Base-by-base conservation (phyloP, 2,797 vertebrate genomes). In the Characodon lateralis region DNA sequence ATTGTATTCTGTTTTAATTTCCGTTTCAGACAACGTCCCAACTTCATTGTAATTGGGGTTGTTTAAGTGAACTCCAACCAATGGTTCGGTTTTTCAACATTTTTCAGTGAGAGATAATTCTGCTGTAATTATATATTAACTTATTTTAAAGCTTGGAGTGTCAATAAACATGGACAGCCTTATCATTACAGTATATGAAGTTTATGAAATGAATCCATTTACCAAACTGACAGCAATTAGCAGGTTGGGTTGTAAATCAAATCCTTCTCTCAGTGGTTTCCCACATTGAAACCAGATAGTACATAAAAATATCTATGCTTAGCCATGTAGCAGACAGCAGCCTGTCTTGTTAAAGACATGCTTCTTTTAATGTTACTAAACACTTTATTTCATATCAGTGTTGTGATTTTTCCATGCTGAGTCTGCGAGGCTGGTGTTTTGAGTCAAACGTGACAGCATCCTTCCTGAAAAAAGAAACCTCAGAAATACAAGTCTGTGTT, bases 381-480 rank as follows among this genome's bases (percentile, higher is more conserved):
- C 2, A 68, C 65, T 56, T 43, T 22, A n/a, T 35, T 72, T 55
- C 50, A 72, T 24, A 22, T 39, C 3, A 12, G 12, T 72, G 70
- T 35, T 31, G 24, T 53, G 1, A 66, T 70, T 35, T 71, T 50
- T 26, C 13, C 6, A 8, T 0, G 10, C 48, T 3, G n/a, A 20
- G 14, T 43, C 1, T 41, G 31, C 12, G 26, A 77, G 9, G 51
- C 28, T 7, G 48, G 2, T 39, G 22, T 61, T 66, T 72, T 72
- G 46, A 72, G 22, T 63, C 58, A 78, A 51, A 72, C 22, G 20
- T 24, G 3, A 65, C 70, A 12, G 22, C 31, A 28, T 20, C 18
- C 14, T 72, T 28, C 51, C 48, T 53, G 35, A 65, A 55, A 72
- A 78, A 78, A 24, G 48, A 72, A 55, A 56, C 65, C 74, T 69